A percentile compares a stretch with the other conserved stretches of the same genome.
Evolutionary conservation across 2,888 invertebrate species (phyloP).

Genomic region (Ochropleura plecta): DNA sequence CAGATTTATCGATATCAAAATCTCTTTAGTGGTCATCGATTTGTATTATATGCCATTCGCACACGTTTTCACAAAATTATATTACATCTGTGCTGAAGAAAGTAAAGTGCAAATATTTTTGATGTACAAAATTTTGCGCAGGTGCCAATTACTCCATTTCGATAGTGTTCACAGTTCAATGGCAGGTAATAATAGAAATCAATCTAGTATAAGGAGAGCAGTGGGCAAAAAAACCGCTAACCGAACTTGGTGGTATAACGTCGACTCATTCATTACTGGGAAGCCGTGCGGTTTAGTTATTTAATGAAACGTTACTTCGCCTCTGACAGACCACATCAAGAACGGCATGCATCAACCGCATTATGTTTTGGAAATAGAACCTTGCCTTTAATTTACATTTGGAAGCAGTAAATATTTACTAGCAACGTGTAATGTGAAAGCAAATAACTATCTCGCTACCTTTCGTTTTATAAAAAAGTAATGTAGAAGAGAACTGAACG

Average conservation of each 20-base stretch:
- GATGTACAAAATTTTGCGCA: constrained; percentile 68
- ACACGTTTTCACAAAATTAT: constrained; percentile 64
- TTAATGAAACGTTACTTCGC: constrained; percentile 83
- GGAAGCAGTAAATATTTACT: constrained; percentile 4
- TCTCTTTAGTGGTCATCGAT: constrained; percentile 41
- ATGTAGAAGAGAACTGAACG: constrained; percentile 28
- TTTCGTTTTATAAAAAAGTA: not conserved
- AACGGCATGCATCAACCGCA: constrained; percentile 66
- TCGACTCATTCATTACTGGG: constrained; percentile 82
- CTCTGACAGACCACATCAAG: constrained; percentile 74
- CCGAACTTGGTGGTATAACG: constrained; percentile 82
- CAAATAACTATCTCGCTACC: constrained; percentile 7
- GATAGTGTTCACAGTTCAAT: constrained; percentile 81
- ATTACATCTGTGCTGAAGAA: constrained; percentile 61
- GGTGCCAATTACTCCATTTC: constrained; percentile 80
- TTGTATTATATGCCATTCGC: constrained; percentile 40
- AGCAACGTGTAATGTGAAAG: not conserved
- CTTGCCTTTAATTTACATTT: constrained; percentile 22
- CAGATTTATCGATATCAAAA: constrained; percentile 36
- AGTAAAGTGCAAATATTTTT: constrained; percentile 69
- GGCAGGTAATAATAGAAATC: constrained; percentile 84
- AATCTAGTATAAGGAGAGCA: constrained; percentile 83
- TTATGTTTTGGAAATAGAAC: constrained; percentile 66
- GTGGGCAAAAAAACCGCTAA: constrained; percentile 84
- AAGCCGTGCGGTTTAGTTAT: constrained; percentile 83